Evolutionary conservation across 1,140 invertebrate species (phyloP).

Genomic region (Archivesica marissinica): DNA sequence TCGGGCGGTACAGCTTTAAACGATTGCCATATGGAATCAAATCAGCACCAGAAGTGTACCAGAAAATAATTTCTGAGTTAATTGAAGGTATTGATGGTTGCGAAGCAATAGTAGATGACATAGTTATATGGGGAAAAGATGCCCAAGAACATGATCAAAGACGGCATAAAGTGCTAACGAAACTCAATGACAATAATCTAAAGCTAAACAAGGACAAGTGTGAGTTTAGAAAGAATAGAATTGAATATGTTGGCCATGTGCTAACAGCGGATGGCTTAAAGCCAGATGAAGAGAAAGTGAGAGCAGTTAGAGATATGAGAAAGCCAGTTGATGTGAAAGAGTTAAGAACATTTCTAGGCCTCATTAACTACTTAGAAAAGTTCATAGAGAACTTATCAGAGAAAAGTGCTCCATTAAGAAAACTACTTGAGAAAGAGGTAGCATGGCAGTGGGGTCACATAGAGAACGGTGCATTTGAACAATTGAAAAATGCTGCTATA

Average conservation of each 20-base stretch:
- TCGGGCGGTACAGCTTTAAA: too few species aligned
- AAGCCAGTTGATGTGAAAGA: constrained; percentile 75
- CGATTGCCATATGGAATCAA: too few species aligned
- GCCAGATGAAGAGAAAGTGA: constrained; percentile 79
- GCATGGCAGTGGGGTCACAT: constrained; percentile 52
- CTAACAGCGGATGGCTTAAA: constrained; percentile 76
- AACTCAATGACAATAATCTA: constrained; percentile 13
- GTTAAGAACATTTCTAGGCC: constrained; percentile 64
- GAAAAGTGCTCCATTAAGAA: constrained; percentile 63
- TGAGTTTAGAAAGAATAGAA: constrained; percentile 32
- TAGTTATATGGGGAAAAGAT: constrained; percentile 8
- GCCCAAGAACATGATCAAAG: constrained; percentile 33
- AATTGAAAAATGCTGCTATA: constrained; percentile 18
- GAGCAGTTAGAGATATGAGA: constrained; percentile 81
- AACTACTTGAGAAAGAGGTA: constrained; percentile 56
- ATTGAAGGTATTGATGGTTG: constrained; percentile 1
- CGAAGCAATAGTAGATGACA: constrained; percentile 24
- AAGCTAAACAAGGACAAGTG: constrained; percentile 59
- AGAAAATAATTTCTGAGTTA: constrained; percentile 66
- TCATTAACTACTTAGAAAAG: constrained; percentile 68
- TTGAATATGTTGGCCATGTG: constrained; percentile 48
- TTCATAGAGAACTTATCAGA: constrained; percentile 67
- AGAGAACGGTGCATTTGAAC: constrained; percentile 53
- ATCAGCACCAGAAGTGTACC: constrained; percentile 78
- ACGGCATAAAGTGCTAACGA: constrained; percentile 23